Conservation (phyloP, 2,113 vertebrate species). For the Cryptomyrus ogoouensis region DNA sequence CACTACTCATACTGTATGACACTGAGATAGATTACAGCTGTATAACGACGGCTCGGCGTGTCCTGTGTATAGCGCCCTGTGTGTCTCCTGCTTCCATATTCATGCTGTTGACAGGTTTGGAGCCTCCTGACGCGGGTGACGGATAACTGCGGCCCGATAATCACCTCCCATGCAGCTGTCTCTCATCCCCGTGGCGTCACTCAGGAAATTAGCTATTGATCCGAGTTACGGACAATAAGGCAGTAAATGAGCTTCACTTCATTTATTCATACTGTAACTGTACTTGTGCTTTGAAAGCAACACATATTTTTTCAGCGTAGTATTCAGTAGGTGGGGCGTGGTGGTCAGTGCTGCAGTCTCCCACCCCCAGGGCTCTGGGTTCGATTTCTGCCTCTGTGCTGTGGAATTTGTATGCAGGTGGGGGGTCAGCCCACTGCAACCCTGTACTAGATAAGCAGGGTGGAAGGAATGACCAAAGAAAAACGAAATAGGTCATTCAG, state of each 20-base stretch:
- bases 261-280: not conserved
- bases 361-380: not conserved
- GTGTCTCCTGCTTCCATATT: not conserved
- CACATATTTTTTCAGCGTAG: not conserved
- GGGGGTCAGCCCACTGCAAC: not conserved
- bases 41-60: fast-evolving
- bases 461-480: not conserved
- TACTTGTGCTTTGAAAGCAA: not conserved
- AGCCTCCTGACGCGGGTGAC: not conserved
- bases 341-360: not conserved
- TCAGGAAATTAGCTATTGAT: not conserved
- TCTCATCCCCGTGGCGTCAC: not conserved
- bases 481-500: not conserved
- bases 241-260: not conserved
- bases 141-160: not conserved
- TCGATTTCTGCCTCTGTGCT: not conserved
- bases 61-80: not conserved
- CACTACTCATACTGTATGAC: not conserved
- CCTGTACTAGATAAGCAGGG: not conserved
- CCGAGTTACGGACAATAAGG: not conserved
- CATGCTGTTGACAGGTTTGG: not conserved
- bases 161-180: not conserved
- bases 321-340: not conserved
- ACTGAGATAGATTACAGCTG: not conserved
- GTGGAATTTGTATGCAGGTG: not conserved